Evolutionary conservation across 30 jellyfish, hydroid and myxozoan genomes (phyloP), one percentile per base, ranked within the genome.

Genomic region (Catostylus mosaicus): DNA sequence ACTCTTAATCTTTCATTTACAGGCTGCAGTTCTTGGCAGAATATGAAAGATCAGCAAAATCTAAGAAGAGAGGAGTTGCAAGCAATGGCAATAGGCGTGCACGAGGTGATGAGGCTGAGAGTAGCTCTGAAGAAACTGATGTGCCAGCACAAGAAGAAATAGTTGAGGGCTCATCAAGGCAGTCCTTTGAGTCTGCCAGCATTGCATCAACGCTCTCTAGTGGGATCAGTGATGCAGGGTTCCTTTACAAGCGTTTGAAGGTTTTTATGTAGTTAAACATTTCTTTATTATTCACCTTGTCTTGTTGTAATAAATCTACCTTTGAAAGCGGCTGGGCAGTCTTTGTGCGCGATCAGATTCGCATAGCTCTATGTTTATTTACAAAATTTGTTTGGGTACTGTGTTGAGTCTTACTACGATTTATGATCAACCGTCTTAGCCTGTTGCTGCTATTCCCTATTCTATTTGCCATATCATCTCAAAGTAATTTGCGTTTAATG

Each of bases 141-240:
- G 63, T 10, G 24, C 63, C 63, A 59, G 38, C 2, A n/a, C 24
- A 10, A 52, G 67, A 52, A 4, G 71, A 27, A 59, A 18, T 27
- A 22, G 38, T 6, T 20, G 71, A 27, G 36, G 38, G 59, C 62
- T 51, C 16, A 31, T 32, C 74, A 0, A 64, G 75, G 5, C 46
- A 19, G 48, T 22, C 70, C 10, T 48, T 73, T 14, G 85, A 66
- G 6, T 16, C 77, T 22, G 38, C 30, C 45, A 82, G 92, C 33
- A 20, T 82, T 36, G 73, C 85, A 50, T 67, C 92, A 32, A 67
- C 92, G 30, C 48, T 67, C 5, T 67, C 92, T 8, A 66, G 67
- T 70, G 92, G 78, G 7, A 82, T 82, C 35, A 68, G 92, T 37
- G 92, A 82, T 82, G 85, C 92, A 33, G 85, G 92, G 32, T 82